A percentile compares a stretch with the other conserved stretches of the same genome.
phyloP scores from a whole-genome alignment of 2,888 invertebrate species.

The Nemotelus nigrinus region DNA sequence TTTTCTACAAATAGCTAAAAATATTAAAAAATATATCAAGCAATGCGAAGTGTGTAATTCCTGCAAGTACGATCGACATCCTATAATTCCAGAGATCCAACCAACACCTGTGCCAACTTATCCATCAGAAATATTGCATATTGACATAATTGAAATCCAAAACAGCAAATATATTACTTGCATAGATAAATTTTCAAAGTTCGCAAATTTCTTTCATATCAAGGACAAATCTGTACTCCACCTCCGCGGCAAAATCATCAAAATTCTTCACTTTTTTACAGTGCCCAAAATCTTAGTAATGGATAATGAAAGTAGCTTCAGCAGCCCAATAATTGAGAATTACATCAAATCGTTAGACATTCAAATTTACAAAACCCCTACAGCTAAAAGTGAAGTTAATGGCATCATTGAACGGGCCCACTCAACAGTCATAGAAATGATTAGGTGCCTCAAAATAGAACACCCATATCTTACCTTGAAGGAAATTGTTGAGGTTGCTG shows the following conservation, averaged over 20 bases:
- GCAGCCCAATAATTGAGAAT: no score
- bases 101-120: slow-evolving; percentile 46
- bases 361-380: no score
- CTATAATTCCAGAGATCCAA: slow-evolving; percentile 38
- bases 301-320: neutral
- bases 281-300: neutral
- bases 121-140: slow-evolving; percentile 29
- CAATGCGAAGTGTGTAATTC: slow-evolving; percentile 11
- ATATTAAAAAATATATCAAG: neutral
- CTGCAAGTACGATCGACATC: slow-evolving; percentile 49
- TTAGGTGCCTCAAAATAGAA: neutral
- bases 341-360: no score
- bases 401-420: no score
- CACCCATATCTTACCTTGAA: no score
- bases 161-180: neutral
- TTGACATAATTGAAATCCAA: neutral
- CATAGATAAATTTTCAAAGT: neutral
- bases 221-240: no score
- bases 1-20: neutral
- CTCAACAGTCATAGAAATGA: neutral
- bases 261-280: neutral
- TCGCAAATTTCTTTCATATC: no score
- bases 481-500: neutral
- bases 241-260: neutral
- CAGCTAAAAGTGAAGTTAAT: no score